Evolutionary conservation across 2,797 vertebrate genomes (phyloP).

Genomic region (Myotis findleyi): DNA sequence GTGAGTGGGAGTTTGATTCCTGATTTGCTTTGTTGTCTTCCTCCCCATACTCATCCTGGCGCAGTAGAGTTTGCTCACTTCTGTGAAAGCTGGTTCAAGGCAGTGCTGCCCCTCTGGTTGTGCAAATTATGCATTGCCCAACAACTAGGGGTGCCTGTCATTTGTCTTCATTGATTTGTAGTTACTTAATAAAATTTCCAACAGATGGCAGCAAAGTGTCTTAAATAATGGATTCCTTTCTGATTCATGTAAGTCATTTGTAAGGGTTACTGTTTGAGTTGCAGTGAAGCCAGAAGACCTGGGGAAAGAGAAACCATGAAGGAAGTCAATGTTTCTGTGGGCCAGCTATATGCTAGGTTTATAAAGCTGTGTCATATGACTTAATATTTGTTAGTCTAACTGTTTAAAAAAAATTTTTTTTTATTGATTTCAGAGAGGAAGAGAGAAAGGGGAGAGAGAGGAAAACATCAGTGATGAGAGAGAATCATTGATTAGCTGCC

Average conservation of each 20-base stretch:
- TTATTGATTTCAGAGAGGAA: too few relatives aligned
- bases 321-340: background rate
- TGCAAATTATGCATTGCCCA: background rate
- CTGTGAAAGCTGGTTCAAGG: background rate
- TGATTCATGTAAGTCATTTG: background rate
- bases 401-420: too few relatives aligned
- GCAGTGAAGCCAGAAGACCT: background rate
- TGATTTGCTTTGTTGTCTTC: background rate
- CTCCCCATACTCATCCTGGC: background rate
- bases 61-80: background rate
- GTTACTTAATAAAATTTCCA: slow-evolving; percentile 60
- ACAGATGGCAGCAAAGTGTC: slow-evolving; percentile 66
- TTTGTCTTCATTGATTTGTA: background rate
- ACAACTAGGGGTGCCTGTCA: background rate
- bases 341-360: background rate
- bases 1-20: background rate
- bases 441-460: too few relatives aligned
- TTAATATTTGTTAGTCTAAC: background rate
- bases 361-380: background rate
- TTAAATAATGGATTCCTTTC: background rate
- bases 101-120: background rate
- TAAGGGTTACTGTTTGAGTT: background rate
- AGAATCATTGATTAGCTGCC: too few relatives aligned
- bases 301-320: background rate
- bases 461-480: too few relatives aligned